Conservation (phyloP, 2,113 vertebrate species). For the Pseudorhombus dupliciocellatus region DNA sequence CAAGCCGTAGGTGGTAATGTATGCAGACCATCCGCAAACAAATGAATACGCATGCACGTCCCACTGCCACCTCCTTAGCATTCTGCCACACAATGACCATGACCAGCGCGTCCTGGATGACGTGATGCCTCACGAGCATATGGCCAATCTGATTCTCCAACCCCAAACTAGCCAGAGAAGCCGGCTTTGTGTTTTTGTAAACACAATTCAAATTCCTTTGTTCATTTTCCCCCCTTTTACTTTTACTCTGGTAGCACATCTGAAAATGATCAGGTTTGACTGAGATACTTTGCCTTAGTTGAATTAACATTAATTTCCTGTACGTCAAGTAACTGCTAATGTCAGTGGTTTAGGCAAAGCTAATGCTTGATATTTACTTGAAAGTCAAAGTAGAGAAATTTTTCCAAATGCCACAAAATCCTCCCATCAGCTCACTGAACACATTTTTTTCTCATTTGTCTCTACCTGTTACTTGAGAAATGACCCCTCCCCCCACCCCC, state of each 20-base stretch:
- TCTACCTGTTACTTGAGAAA: too few relatives aligned
- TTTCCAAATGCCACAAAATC: not conserved
- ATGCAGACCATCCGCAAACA: conserved; percentile 76
- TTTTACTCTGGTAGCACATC: not conserved
- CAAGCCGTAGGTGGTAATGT: conserved; percentile 80
- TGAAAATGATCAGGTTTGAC: conserved; percentile 3
- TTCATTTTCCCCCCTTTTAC: conserved; percentile 4
- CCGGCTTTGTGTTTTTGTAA: conserved; percentile 38
- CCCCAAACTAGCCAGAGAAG: conserved; percentile 20
- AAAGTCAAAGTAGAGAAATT: too few relatives aligned
- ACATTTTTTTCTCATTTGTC: too few relatives aligned
- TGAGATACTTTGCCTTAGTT: too few relatives aligned
- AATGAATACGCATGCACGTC: conserved; percentile 70
- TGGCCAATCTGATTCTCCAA: conserved; percentile 38
- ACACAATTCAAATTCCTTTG: conserved; percentile 34
- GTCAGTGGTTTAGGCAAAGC: not conserved
- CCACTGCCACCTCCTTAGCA: conserved; percentile 60
- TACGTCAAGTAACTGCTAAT: not conserved
- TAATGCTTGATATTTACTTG: not conserved
- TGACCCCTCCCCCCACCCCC: too few relatives aligned
- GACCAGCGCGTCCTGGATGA: conserved; percentile 51
- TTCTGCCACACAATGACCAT: conserved; percentile 71
- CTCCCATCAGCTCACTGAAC: not conserved
- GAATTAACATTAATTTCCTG: not conserved
- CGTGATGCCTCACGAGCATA: conserved; percentile 59